A percentile compares a stretch with the other conserved stretches of the same genome.
phyloP scores from a whole-genome alignment of 2,888 invertebrate species.

The Tinea trinotella region DNA sequence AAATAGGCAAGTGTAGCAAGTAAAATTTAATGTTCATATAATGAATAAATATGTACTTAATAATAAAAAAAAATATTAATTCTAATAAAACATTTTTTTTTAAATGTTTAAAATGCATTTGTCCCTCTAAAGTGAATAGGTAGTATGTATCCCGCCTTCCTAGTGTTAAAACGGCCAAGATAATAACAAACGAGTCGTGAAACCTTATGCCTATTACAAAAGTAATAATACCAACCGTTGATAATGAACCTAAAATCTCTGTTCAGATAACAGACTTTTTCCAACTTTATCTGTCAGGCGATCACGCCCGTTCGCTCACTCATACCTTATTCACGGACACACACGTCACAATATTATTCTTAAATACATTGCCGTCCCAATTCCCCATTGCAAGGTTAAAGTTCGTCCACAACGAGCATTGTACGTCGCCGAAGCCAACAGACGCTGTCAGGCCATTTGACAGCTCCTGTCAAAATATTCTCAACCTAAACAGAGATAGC shows the following conservation, averaged over 20 bases:
- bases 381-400: not conserved
- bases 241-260: slow-evolving; percentile 64
- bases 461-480: slow-evolving; percentile 50
- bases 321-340: slow-evolving; percentile 23
- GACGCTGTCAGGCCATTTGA: slow-evolving; percentile 30
- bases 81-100: no score
- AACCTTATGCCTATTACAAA: slow-evolving; percentile 20
- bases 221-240: slow-evolving; percentile 30
- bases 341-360: slow-evolving; percentile 23
- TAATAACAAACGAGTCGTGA: slow-evolving; percentile 18
- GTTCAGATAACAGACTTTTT: slow-evolving; percentile 39
- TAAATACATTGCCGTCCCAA: not conserved
- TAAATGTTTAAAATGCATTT: no score
- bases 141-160: not conserved
- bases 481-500: slow-evolving; percentile 6
- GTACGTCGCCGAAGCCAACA: slow-evolving; percentile 12
- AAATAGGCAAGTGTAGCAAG: no score
- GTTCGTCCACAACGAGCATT: not conserved
- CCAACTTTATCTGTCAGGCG: slow-evolving; percentile 36
- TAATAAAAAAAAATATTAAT: no score
- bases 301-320: slow-evolving; percentile 29
- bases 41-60: no score
- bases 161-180: slow-evolving; percentile 16
- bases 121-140: no score
- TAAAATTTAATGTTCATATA: no score